Percentiles rank a stretch among this genome's conserved stretches.
These are phyloP conservation scores for Augochlora pura DNA, from an alignment of 1,140 invertebrate genomes.

Conservation along the genomic window DNA sequence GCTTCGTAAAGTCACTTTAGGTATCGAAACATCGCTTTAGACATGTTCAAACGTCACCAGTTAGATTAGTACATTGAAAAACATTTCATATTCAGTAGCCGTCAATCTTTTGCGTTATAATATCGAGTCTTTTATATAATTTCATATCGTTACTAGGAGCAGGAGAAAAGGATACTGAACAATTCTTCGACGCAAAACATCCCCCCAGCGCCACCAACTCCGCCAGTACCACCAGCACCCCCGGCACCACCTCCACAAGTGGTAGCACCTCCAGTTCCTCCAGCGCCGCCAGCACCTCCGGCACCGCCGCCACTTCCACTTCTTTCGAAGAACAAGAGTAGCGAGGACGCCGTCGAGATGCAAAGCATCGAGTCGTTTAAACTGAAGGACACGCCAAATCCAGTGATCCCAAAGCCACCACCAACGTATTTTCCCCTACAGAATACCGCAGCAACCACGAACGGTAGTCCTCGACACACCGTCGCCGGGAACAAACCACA, in stretches of 20 bases:
- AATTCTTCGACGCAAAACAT: conserved; percentile 28
- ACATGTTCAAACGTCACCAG: not conserved
- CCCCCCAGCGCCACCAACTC: not conserved
- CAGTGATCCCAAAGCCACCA: conserved; percentile 83
- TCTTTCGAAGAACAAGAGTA: conserved; percentile 53
- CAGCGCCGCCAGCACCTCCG: conserved; percentile 56
- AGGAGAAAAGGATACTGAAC: conserved; percentile 60
- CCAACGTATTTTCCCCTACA: conserved; percentile 82
- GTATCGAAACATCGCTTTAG: not conserved
- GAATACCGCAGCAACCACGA: conserved; percentile 46
- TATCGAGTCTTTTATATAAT: not conserved
- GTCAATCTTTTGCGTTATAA: too few relatives aligned
- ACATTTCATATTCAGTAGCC: not conserved
- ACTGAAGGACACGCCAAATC: conserved; percentile 82
- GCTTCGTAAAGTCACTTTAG: not conserved
- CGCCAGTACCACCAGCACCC: conserved; percentile 40
- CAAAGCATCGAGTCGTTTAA: conserved; percentile 87
- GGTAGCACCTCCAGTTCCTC: conserved; percentile 11
- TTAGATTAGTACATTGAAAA: not conserved
- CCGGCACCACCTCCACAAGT: conserved; percentile 47
- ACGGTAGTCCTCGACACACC: conserved; percentile 56
- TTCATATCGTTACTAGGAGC: conserved; percentile 62
- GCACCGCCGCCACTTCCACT: conserved; percentile 66
- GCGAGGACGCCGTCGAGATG: conserved; percentile 83
- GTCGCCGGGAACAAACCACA: conserved; percentile 43